Base-by-base conservation (phyloP, 2,797 vertebrate genomes). In the Luscinia megarhynchos region DNA sequence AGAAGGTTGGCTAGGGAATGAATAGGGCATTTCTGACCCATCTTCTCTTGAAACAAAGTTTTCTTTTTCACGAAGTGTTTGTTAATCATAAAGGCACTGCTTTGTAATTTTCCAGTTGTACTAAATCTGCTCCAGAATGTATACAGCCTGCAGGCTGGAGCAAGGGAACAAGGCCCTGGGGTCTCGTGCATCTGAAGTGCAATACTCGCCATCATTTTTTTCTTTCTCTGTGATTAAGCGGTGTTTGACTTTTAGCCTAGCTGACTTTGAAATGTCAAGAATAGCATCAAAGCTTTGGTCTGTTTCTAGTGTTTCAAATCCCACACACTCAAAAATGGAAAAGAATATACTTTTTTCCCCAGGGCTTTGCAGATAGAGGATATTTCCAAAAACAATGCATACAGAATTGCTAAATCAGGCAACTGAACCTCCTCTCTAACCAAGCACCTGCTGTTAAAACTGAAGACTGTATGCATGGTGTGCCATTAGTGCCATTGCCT, bases 201-300 rank as follows among this genome's bases (percentile, higher is more conserved):
- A 79, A 62, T 61, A 82, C 4, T 53, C 76, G 43, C 55, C 50
- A 43, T 57, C 82, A 40, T 76, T 63, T 84, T 50, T 72, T 78
- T 36, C 10, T 90, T 93, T 75, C 45, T 87, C n/a, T 3, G 1
- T 66, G 48, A 55, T 78, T 83, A 78, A 78, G 34, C 14, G 57
- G 21, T 69, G 67, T 76, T 93, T 88, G 55, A 82, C 32, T 95
- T 96, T 40, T 57, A 82, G 82, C 66, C 73, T 88, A 84, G n/a
- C 66, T 32, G 38, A 76, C 34, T 87, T 34, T 0, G 2, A 91
- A 93, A 86, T 57, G 76, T 73, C 69, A 92, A 82, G 82, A 76
- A 81, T 45, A 81, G 30, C 41, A 84, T 53, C 55, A 59, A 66
- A 84, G 76, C 58, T 89, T 81, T 89, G 48, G 32, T 51, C 66